These are phyloP conservation scores for Ciconia nigra DNA, from an alignment of 2,797 vertebrate species.

Conservation along the genomic window DNA sequence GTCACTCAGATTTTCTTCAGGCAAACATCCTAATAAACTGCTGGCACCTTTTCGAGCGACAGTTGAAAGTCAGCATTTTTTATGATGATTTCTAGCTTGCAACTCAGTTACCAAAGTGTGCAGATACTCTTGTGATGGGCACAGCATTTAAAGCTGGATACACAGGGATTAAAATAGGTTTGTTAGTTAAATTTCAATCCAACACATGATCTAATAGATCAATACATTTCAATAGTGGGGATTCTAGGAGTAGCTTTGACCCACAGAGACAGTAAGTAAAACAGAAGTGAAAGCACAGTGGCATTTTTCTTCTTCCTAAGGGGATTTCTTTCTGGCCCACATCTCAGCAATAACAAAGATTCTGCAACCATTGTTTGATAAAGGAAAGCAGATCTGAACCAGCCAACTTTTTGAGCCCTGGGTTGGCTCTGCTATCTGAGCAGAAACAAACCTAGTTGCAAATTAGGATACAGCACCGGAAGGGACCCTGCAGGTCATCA, in stretches of 20 bases:
- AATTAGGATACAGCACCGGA: constrained; percentile 20
- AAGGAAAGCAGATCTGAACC: constrained; percentile 22
- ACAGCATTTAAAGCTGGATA: background rate
- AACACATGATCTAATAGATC: background rate
- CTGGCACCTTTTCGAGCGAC: background rate
- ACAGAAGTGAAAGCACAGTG: background rate
- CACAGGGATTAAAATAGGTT: background rate
- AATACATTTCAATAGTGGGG: background rate
- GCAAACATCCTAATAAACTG: background rate
- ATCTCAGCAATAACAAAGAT: constrained; percentile 13
- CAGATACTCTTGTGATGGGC: background rate
- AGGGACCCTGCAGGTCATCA: constrained; percentile 36
- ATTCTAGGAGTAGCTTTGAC: background rate
- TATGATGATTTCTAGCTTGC: background rate
- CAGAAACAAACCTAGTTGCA: constrained; percentile 47
- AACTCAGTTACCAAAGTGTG: background rate
- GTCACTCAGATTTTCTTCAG: background rate
- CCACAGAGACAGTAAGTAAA: background rate
- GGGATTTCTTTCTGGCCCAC: background rate
- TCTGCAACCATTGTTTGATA: background rate
- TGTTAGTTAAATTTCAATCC: background rate
- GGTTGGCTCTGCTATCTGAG: constrained; percentile 24
- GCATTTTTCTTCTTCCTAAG: background rate
- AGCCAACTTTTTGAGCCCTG: constrained; percentile 7
- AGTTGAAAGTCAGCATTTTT: background rate